phyloP scores from a whole-genome alignment of 2,797 vertebrate species.

The Megaceryle alcyon region DNA sequence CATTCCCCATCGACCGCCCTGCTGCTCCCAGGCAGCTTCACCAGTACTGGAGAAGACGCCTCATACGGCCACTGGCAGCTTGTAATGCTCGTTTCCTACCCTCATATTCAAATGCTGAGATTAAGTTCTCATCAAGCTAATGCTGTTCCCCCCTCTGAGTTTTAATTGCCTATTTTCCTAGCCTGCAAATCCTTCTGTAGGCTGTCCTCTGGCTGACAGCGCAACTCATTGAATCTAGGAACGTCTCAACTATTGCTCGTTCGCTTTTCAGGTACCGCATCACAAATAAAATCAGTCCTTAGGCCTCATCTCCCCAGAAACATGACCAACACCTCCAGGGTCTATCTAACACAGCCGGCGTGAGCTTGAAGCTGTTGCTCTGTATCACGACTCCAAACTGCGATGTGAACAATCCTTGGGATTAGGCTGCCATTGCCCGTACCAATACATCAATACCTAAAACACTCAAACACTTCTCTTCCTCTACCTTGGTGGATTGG shows the following conservation, averaged over 20 bases:
- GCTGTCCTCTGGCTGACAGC: not conserved
- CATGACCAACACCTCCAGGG: not conserved
- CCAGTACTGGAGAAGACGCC: fast-evolving
- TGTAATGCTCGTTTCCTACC: not conserved
- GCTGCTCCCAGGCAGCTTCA: not conserved
- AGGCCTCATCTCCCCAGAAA: not conserved
- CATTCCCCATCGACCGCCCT: fast-evolving
- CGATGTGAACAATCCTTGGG: not conserved
- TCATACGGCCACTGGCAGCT: not conserved
- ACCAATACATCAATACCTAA: not conserved
- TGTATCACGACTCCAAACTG: fast-evolving
- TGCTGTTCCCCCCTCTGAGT: not conserved
- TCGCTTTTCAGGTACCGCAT: not conserved
- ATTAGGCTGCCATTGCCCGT: not conserved
- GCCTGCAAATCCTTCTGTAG: not conserved
- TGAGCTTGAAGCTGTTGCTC: not conserved
- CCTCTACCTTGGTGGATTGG: conserved; percentile 92
- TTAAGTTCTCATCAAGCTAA: not conserved
- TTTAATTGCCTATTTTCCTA: not conserved
- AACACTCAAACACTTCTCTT: not conserved
- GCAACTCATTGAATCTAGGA: fast-evolving
- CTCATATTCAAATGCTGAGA: not conserved
- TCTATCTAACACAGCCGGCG: fast-evolving
- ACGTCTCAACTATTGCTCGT: not conserved
- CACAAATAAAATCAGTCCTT: not conserved